Base-by-base conservation (phyloP, 2,888 invertebrate species). In the Diabrotica balteata region DNA sequence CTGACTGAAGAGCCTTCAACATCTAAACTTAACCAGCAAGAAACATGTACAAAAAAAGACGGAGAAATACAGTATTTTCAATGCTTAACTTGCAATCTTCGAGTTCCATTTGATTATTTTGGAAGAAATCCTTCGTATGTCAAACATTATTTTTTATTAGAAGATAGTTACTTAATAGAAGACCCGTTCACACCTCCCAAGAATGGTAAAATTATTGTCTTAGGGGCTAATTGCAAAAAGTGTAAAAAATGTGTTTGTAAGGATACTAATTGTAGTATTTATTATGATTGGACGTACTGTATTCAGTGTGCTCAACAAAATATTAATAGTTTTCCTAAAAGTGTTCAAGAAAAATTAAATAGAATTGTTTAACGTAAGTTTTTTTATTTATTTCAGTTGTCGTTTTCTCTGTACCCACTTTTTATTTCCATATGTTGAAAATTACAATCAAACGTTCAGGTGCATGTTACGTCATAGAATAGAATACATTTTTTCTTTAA, bases 181-280 rank as follows among this genome's bases (percentile, higher is more conserved):
- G 95, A 96, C 84, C 96, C 96, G 0, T 96, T 95, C 80, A 88
- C 90, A 76, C 88, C 91, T 2, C 90, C 90, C 7, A 90, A 89
- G 64, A 90, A 88, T 80, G 89, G 91, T n/a, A 92, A 94, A 82
- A 90, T 91, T 77, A 84, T 94, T 69, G 86, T 94, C 5, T 79
- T 96, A 17, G 96, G 96, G 3, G 87, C 90, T 9, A 90, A 93
- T 79, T 96, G 96, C 83, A 83, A 85, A 42, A 77, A 86, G 22
- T 96, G 96, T 84, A 82, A 85, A 4, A 88, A 87, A 77, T 76
- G 87, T 69, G 90, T 94, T 7, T 96, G 96, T 82, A 88, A 91
- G 76, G 89, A 87, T 76, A 84, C 86, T 75, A 87, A 88, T 60
- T 96, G 96, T 80, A 94, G 95, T 83, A 82, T 95, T 69, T 96